Evolutionary conservation across 2,113 vertebrate genomes (phyloP), one percentile per base, ranked within the genome.

Genomic region (Alethe diademata): DNA sequence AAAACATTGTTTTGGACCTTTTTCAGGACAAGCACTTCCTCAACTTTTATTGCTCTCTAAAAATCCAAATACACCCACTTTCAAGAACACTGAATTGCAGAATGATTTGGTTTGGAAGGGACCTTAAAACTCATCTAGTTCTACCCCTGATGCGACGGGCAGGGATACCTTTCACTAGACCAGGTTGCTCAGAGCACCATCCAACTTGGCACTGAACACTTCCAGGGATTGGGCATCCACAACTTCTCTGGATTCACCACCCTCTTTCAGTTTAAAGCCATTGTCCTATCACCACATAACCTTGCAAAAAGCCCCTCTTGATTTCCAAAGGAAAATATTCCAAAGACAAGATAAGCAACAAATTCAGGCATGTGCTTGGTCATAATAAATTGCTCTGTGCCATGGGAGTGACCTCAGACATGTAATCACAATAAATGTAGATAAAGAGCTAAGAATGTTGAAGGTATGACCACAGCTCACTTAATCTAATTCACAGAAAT

Each of bases 141-240:
- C 78, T 33, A 22, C 8, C 25, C 29, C 8, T 5, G 1, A 42
- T 73, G 60, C 0, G 0, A n/a, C 17, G 28, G 36, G 36, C 47
- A 75, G 40, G 53, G 23, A 75, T 25, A 75, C 4, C 7, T 61
- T 69, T 25, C 20, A 69, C 17, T 26, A 42, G 18, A 33, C 29
- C 25, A 69, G 12, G 8, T 12, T 42, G 47, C n/a, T 47, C 47
- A 53, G 25, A 35, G n/a, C 8, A 29, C 14, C 11, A 47, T n/a
- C 14, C 17, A 22, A 22, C 12, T 5, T 40, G n/a, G 40, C 35
- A 40, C 0, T 53, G 70, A 67, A 82, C 38, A 60, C 23, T 53
- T 40, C 29, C 47, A 61, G 25, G 25, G 17, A 35, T 0, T 45
- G 20, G 40, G 20, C 29, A 82, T 26, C 12, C 22, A 61, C n/a